Percentiles rank a stretch among this genome's conserved stretches.
phyloP scores from a whole-genome alignment of 2,797 vertebrate species.

The Emys orbicularis region DNA sequence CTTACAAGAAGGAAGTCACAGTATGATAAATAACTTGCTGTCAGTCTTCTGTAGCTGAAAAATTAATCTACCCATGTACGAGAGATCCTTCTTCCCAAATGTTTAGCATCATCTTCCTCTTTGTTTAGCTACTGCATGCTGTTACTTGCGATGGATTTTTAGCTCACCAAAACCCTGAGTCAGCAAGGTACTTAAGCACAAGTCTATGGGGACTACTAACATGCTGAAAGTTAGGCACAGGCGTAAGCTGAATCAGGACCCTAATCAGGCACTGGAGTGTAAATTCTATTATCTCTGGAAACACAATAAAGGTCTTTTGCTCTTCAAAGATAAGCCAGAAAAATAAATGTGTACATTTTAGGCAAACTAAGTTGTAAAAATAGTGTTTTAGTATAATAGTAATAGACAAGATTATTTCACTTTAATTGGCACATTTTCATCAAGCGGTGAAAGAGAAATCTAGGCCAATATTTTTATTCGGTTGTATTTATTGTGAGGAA shows the following conservation, averaged over 20 bases:
- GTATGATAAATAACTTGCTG: not conserved
- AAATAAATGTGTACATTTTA: not conserved
- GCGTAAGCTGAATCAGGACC: not conserved
- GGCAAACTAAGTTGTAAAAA: not conserved
- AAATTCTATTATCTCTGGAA: not conserved
- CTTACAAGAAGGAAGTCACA: not conserved
- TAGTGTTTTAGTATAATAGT: not conserved
- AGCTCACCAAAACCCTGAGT: not conserved
- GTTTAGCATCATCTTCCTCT: not conserved
- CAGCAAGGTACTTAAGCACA: not conserved
- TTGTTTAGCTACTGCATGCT: not conserved
- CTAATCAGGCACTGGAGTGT: not conserved
- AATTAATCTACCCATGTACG: not conserved
- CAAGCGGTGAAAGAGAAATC: not conserved
- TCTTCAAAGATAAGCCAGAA: slow-evolving; percentile 1
- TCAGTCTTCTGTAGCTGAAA: not conserved
- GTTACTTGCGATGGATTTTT: not conserved
- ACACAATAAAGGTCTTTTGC: not conserved
- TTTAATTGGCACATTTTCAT: no score
- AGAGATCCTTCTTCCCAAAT: not conserved
- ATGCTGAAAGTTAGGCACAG: not conserved
- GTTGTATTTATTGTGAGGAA: not conserved
- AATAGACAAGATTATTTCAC: no score
- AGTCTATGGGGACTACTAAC: not conserved
- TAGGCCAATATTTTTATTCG: not conserved